Percentiles rank a stretch among this genome's conserved stretches.
These are phyloP conservation scores for Drosophila silvestris DNA, from an alignment of 2,888 invertebrate species.

Conservation along the genomic window DNA sequence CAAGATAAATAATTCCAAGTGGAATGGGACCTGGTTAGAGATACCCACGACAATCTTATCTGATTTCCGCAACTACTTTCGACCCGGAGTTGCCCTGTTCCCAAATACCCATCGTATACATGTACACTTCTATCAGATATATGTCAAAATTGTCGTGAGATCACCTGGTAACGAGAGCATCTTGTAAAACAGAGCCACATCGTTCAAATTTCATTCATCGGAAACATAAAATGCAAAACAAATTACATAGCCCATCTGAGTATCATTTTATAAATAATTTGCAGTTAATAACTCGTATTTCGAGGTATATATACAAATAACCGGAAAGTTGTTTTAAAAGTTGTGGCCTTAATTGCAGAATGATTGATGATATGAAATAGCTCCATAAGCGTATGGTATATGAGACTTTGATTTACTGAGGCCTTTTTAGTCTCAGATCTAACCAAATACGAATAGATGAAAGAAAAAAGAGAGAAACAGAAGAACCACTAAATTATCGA, in stretches of 20 bases:
- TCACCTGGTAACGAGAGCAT: neutral
- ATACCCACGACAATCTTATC: conserved; percentile 12
- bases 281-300: neutral
- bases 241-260: neutral
- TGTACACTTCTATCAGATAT: neutral
- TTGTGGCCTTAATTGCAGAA: neutral
- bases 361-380: neutral
- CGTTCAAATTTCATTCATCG: neutral
- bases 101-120: neutral
- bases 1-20: conserved; percentile 8
- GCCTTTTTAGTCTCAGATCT: neutral
- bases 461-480: neutral
- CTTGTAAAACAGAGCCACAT: neutral
- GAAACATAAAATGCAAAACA: rapidly evolving
- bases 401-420: neutral
- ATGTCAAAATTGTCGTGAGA: neutral
- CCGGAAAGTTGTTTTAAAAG: neutral
- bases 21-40: conserved; percentile 20
- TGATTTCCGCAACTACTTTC: neutral
- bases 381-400: neutral
- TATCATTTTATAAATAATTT: neutral
- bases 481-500: neutral
- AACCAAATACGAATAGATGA: neutral
- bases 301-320: neutral
- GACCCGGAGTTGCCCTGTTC: no score